Base-by-base conservation (phyloP, 1,140 invertebrate species). In the Hyles vespertilio region DNA sequence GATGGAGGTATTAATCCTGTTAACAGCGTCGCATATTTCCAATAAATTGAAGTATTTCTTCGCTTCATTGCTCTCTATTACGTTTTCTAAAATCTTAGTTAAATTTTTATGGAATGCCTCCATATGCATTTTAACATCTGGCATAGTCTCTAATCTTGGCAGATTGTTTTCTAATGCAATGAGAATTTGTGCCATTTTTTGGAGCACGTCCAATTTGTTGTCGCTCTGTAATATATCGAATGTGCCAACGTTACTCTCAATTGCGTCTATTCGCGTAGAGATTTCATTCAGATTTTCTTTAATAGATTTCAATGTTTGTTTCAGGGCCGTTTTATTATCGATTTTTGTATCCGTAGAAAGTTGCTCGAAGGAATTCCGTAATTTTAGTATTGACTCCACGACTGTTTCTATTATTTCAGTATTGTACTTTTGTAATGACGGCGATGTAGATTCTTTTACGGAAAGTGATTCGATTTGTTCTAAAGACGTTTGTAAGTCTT, bases 181-280 rank as follows among this genome's bases (percentile, higher is more conserved):
- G 33, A 91, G 71, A 43, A 87, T 90, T 77, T 90, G 89, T 10
- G 90, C 85, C 76, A 91, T 86, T 72, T 90, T 90, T 70, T 84
- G 84, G 8, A 92, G 68, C 10, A 86, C 79, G 66, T 89, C 81
- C 51, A 88, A 63, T 73, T 89, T 90, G 61, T 89, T 87, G 36
- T 89, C 89, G 60, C 83, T 84, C 47, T 79, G 72, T 53, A 88
- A 67, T 50, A 88, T 56, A 67, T 88, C 78, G 64, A 81, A 85
- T 43, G 54, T 57, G 9, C 85, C 85, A 40, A 85, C 69, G 55
- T 74, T 75, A 8, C 57, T 57, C 69, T 85, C 82, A 48, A 79
- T 70, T 32, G 50, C 46, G 49, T 72, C 55, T 57, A 88, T 73
- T 43, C 83, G 74, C 33, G 58, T 62, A 2, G 81, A 85, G 56